Percentiles rank a stretch among this genome's conserved stretches.
phyloP scores from a whole-genome alignment of 2,888 invertebrate genomes.

The Plebejus argus region DNA sequence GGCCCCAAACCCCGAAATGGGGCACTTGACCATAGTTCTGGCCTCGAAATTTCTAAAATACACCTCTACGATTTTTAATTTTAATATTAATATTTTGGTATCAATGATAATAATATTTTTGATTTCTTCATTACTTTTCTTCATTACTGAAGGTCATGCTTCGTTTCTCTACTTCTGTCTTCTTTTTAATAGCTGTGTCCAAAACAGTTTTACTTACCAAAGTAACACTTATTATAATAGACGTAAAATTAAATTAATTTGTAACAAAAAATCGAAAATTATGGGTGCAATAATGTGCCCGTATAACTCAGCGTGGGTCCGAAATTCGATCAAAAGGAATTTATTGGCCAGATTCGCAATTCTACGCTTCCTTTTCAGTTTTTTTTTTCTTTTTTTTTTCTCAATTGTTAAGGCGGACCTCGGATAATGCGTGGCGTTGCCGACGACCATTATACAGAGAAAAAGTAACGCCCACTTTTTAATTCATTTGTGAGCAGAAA shows the following conservation, averaged over 20 bases:
- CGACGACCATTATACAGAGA: conserved; percentile 62
- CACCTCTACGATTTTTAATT: too few species aligned
- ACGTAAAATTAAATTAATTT: conserved; percentile 23
- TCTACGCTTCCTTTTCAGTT: conserved; percentile 67
- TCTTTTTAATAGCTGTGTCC: not conserved
- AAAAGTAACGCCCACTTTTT: conserved; percentile 78
- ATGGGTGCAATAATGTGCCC: conserved; percentile 75
- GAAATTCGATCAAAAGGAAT: conserved; percentile 78
- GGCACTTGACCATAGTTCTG: too few species aligned
- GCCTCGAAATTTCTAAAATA: too few species aligned
- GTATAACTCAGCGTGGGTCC: conserved; percentile 78
- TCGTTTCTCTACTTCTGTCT: not conserved
- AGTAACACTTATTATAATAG: conserved; percentile 7
- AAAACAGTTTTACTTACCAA: not conserved
- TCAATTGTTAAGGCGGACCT: conserved; percentile 63
- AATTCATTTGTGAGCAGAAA: conserved; percentile 67
- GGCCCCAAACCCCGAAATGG: too few species aligned
- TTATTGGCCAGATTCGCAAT: conserved; percentile 79
- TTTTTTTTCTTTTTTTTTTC: conserved; percentile 30
- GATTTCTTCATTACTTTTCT: not conserved
- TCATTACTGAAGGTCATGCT: not conserved
- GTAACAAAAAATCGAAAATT: conserved; percentile 61
- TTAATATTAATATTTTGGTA: too few species aligned
- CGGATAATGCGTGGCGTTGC: conserved; percentile 56
- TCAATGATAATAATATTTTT: not conserved